These are phyloP conservation scores for Pardosa pseudoannulata DNA, from an alignment of 2,888 invertebrate genomes.

Conservation along the genomic window DNA sequence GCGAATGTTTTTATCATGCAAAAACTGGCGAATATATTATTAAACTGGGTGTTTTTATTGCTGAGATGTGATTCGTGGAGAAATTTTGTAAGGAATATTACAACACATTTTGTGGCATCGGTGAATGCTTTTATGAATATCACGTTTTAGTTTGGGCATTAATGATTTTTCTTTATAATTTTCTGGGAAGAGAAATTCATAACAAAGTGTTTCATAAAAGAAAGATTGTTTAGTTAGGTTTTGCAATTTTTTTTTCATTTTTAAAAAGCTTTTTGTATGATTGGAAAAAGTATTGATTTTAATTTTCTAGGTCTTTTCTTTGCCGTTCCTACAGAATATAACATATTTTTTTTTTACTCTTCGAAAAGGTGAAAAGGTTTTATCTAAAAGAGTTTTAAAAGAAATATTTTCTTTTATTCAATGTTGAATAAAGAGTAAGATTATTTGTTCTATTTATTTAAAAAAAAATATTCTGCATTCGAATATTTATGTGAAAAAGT, in stretches of 20 bases:
- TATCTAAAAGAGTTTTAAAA: background rate
- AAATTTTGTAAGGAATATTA: background rate
- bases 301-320: background rate
- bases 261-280: slow-evolving; percentile 11
- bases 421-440: no score
- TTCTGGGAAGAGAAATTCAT: slow-evolving; percentile 11
- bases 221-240: slow-evolving; percentile 12
- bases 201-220: background rate
- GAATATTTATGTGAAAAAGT: no score
- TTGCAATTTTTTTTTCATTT: background rate
- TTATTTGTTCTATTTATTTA: no score
- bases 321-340: background rate
- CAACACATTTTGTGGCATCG: background rate
- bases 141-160: slow-evolving; percentile 3
- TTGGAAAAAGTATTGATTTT: slow-evolving; percentile 15
- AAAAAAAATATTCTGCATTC: no score
- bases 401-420: background rate
- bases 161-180: background rate
- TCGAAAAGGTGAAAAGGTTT: background rate
- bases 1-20: slow-evolving; percentile 17
- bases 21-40: slow-evolving; percentile 7
- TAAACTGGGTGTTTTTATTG: slow-evolving; percentile 17
- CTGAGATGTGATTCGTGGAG: background rate
- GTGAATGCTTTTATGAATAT: slow-evolving; percentile 6
- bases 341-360: background rate